Base-by-base conservation (phyloP, 2,888 invertebrate genomes). In the Eristalis arbustorum region DNA sequence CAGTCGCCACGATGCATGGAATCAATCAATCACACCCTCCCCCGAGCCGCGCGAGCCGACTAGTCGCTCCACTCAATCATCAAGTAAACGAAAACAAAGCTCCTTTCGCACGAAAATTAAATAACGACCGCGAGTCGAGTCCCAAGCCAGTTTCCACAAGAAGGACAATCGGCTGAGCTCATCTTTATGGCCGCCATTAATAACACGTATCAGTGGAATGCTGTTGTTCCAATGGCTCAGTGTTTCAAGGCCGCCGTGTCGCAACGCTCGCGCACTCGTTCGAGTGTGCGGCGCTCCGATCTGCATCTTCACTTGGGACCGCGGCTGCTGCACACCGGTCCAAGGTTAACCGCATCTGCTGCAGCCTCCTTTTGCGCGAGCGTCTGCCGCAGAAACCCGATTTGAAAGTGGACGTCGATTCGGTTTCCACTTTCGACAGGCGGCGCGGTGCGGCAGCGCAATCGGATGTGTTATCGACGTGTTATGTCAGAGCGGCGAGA, bases 321-420 rank as follows among this genome's bases (percentile, higher is more conserved):
- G 28, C 31, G 25, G 49, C 62, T 22, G 42, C 31, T 40, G 42
- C 59, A 73, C 14, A 64, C 8, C 25, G 28, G 56, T 28, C 71
- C 78, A 79, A 79, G 79, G 79, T 79, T 79, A 61, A 66, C 72
- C 10, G 61, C 72, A 67, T 71, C 42, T 66, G 42, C 49, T n/a
- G 49, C 49, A 59, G 28, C 42, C 34, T 64, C 62, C 34, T 56
- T 57, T 42, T 64, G 40, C 23, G 10, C 11, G 34, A 4, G 37
- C 56, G 11, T 62, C 22, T 59, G n/a, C 57, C 37, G 31, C 34
- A 34, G 2, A 37, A 62, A 75, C 62, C 59, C 22, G 72, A 69
- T 78, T 76, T 75, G 72, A 84, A 81, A 84, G 84, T 84, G 81
- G 81, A 84, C 42, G 57, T 71, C 63, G 63, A 68, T 75, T 59